Evolutionary conservation across 2,888 invertebrate species (phyloP).

Genomic region (Orchesellides sinensis): DNA sequence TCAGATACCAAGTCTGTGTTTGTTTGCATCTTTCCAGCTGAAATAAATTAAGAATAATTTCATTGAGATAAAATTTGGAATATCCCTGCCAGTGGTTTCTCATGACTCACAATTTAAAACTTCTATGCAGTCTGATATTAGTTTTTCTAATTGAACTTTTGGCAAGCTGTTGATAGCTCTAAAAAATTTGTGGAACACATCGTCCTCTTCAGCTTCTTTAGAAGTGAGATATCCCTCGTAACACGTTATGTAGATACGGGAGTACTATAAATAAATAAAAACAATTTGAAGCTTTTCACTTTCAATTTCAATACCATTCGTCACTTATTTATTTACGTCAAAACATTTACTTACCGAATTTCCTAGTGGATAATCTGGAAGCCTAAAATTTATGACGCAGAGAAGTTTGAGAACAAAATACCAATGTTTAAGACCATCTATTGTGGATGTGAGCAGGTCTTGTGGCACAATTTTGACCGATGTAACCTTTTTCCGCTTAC

Average conservation of each 20-base stretch:
- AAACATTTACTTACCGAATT: conserved; percentile 22
- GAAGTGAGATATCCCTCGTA: conserved; percentile 8
- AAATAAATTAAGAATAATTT: too few species aligned
- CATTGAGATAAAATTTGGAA: too few species aligned
- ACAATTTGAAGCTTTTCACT: not conserved
- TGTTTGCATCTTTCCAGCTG: not conserved
- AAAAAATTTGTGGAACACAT: conserved; percentile 28
- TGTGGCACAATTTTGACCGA: not conserved
- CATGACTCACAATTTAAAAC: too few species aligned
- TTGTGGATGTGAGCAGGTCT: conserved; percentile 3
- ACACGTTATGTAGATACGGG: conserved; percentile 8
- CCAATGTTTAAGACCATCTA: conserved; percentile 21
- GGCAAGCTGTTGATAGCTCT: not conserved
- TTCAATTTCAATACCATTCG: too few species aligned
- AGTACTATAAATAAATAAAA: conserved; percentile 1
- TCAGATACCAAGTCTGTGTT: not conserved
- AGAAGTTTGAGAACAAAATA: conserved; percentile 12
- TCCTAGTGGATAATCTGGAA: conserved; percentile 35
- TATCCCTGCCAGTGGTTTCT: too few species aligned
- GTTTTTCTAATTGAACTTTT: not conserved
- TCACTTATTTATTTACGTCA: too few species aligned
- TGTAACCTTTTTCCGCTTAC: conserved; percentile 16
- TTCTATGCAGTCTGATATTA: conserved; percentile 17
- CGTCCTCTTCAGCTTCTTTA: conserved; percentile 9
- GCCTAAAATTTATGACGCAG: conserved; percentile 21